Conservation (phyloP, 2,797 vertebrate species). For the Sebastes vulpes region DNA sequence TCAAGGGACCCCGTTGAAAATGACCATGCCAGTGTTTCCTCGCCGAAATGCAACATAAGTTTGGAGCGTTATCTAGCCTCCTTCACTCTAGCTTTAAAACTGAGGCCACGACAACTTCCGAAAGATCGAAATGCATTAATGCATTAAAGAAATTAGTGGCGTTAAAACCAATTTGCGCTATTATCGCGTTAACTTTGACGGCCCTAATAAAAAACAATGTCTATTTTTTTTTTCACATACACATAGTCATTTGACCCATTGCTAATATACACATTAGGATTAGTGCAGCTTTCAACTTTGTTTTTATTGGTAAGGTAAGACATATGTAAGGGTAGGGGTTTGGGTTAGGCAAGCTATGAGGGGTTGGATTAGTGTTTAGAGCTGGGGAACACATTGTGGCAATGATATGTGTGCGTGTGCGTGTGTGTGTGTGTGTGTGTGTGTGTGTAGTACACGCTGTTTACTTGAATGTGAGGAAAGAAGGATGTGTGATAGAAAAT, state of each 20-base stretch:
- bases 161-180: no score
- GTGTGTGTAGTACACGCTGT: not conserved
- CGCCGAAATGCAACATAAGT: accelerated
- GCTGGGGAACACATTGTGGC: not conserved
- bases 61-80: no score
- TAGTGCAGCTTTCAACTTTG: not conserved
- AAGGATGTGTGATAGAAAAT: conserved; percentile 64
- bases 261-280: not conserved
- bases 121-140: no score
- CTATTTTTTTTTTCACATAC: not conserved
- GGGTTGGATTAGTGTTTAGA: not conserved
- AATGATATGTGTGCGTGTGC: not conserved
- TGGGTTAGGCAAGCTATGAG: accelerated
- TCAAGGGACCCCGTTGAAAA: no score
- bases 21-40: no score
- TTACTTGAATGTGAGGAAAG: conserved; percentile 9
- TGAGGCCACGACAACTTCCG: no score
- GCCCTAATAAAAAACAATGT: no score
- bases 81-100: no score
- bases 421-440: not conserved
- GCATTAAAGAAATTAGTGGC: no score
- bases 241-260: not conserved
- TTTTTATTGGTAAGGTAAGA: not conserved
- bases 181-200: no score
- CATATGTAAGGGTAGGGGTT: not conserved